Base-by-base conservation (phyloP, 2,797 vertebrate species). In the Trichosurus vulpecula region DNA sequence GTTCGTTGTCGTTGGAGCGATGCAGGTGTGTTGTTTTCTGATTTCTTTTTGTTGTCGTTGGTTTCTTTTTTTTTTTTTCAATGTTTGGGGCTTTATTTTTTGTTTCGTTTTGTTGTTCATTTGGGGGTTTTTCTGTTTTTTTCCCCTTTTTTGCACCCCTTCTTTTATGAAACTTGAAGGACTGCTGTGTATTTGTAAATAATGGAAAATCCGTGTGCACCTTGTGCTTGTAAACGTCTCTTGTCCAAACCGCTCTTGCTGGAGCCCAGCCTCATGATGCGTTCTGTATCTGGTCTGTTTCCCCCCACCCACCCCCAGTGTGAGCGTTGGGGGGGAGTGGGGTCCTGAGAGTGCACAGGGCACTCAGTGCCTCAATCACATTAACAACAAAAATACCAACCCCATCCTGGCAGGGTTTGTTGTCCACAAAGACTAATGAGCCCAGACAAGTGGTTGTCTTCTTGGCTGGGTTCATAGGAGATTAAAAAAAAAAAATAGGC, bases 161-260 rank as follows among this genome's bases (percentile, higher is more conserved):
- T 87, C 66, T 98, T 98, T 99, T 98, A 99, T 98, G 96, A 99
- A 99, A 99, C 99, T 99, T 99, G 99, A 99, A 99, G 99, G 99
- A 99, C 99, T 99, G 99, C 99, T 99, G 99, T 99, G 99, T 99
- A 99, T 99, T 99, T 99, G 99, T 99, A 99, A 99, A 99, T 99
- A 99, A 98, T 98, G 74, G 47, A 98, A 94, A 96, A 98, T 98
- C 98, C 96, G 99, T 98, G 99, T 99, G 99, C 99, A 99, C 99
- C 98, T 99, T 98, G 99, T 99, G 99, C 99, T 99, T 99, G 98
- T 99, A 99, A 74, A 99, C 98, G 99, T 99, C 98, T 99, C 98
- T 98, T 97, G 99, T 99, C 99, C 98, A 54, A 98, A 98, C 99
- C 98, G 98, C 99, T 97, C 98, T 97, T 98, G 98, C 97, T 4